These are phyloP conservation scores for Sarotherodon lohbergeri DNA, from an alignment of 2,113 vertebrate genomes.

Conservation along the genomic window DNA sequence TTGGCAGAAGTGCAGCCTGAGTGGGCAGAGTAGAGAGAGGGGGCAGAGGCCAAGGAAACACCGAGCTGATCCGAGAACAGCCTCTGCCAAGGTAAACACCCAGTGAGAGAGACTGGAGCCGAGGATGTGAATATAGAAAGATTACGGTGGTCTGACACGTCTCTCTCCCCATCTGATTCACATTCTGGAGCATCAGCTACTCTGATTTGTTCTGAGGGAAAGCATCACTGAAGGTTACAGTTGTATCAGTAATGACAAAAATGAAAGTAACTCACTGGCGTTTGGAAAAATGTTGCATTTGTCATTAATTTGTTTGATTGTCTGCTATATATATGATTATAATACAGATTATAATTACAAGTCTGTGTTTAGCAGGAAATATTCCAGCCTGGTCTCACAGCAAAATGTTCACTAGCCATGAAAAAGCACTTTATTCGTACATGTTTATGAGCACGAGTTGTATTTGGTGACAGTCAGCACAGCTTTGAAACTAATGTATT, in stretches of 20 bases:
- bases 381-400: neutral
- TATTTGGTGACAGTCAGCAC: neutral
- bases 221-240: neutral
- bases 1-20: conserved; percentile 29
- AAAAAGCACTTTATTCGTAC: neutral
- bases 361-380: neutral
- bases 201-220: neutral
- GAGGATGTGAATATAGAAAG: conserved; percentile 38
- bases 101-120: neutral
- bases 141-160: conserved; percentile 22
- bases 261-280: neutral
- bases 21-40: conserved; percentile 33
- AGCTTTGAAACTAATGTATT: neutral
- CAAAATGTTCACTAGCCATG: neutral
- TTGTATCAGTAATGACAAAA: neutral
- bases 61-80: conserved; percentile 25
- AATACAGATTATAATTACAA: neutral
- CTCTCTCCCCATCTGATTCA: conserved; percentile 23
- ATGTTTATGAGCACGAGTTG: neutral
- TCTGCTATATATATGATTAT: neutral
- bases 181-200: conserved; percentile 16
- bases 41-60: conserved; percentile 32
- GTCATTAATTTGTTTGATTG: neutral
- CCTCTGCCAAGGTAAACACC: conserved; percentile 42
- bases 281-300: neutral